Conservation (phyloP, 2,888 invertebrate genomes). For the Drosophila macrospina region DNA sequence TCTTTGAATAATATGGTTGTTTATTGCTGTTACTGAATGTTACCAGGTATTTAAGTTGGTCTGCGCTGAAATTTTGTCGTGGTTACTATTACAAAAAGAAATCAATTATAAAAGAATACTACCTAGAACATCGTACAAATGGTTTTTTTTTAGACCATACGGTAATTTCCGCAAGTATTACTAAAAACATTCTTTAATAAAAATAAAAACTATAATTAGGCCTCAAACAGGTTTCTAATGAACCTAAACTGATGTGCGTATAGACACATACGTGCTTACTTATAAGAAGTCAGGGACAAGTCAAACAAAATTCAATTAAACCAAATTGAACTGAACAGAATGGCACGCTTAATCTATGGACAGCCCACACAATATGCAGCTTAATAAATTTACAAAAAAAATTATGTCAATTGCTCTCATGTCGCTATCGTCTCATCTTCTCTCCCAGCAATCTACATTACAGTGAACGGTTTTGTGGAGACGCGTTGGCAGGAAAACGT, state of each 20-base stretch:
- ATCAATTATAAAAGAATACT: not conserved
- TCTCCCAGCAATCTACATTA: constrained; percentile 82
- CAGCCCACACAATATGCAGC: constrained; percentile 29
- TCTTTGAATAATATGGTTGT: constrained; percentile 29
- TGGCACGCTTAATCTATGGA: constrained; percentile 8
- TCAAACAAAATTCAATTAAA: constrained; percentile 41
- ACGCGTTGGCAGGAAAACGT: constrained; percentile 84
- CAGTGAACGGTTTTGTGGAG: constrained; percentile 83
- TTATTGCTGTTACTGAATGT: constrained; percentile 12
- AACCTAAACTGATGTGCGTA: constrained; percentile 6
- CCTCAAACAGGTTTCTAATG: constrained; percentile 43
- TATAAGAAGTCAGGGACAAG: constrained; percentile 24
- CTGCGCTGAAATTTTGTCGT: constrained; percentile 15
- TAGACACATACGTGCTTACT: not conserved
- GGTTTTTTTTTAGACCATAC: not conserved
- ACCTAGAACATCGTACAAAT: not conserved
- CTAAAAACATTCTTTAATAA: not conserved
- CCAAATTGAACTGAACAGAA: constrained; percentile 37
- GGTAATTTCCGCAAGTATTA: not conserved
- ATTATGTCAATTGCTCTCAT: constrained; percentile 59
- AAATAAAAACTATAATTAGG: constrained; percentile 12
- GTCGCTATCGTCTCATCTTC: not conserved
- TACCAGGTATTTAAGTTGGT: constrained; percentile 23
- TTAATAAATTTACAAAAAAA: constrained; percentile 51
- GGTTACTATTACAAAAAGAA: not conserved